These are phyloP conservation scores for Centropyge bicolor DNA, from an alignment of 2,797 vertebrate genomes.

Conservation along the genomic window DNA sequence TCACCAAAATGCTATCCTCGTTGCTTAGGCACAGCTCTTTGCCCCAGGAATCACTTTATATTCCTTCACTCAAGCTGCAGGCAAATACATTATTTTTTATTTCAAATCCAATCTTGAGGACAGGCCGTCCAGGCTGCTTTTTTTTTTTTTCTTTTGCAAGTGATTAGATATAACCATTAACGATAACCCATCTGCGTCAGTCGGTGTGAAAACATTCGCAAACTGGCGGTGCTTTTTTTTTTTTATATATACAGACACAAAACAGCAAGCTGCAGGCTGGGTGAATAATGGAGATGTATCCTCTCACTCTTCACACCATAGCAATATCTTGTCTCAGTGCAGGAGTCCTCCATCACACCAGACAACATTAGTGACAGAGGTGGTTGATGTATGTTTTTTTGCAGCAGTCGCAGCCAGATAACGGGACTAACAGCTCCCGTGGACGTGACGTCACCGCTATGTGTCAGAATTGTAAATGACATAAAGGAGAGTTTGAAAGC, in stretches of 20 bases:
- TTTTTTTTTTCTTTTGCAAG: constrained; percentile 18
- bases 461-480: constrained; percentile 44
- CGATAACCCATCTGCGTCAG: constrained; percentile 58
- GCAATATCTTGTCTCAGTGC: constrained; percentile 70
- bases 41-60: constrained; percentile 40
- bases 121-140: constrained; percentile 43
- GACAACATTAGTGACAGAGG: constrained; percentile 67
- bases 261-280: constrained; percentile 43
- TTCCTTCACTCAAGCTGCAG: constrained; percentile 47
- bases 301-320: constrained; percentile 67
- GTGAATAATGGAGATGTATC: constrained; percentile 74
- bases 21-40: constrained; percentile 41
- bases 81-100: constrained; percentile 44
- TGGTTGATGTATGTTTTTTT: constrained; percentile 59
- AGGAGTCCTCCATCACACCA: constrained; percentile 70
- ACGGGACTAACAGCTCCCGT: constrained; percentile 23
- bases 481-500: constrained; percentile 41
- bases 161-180: constrained; percentile 61
- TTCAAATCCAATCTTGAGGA: constrained; percentile 51
- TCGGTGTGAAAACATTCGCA: constrained; percentile 59
- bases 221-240: constrained; percentile 35
- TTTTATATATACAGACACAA: constrained; percentile 42
- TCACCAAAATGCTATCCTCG: constrained; percentile 48
- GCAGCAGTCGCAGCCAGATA: constrained; percentile 38
- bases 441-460: constrained; percentile 49